Evolutionary conservation across 2,888 invertebrate species (phyloP), one percentile per base, ranked within the genome.

Genomic region (Baccha elongata): DNA sequence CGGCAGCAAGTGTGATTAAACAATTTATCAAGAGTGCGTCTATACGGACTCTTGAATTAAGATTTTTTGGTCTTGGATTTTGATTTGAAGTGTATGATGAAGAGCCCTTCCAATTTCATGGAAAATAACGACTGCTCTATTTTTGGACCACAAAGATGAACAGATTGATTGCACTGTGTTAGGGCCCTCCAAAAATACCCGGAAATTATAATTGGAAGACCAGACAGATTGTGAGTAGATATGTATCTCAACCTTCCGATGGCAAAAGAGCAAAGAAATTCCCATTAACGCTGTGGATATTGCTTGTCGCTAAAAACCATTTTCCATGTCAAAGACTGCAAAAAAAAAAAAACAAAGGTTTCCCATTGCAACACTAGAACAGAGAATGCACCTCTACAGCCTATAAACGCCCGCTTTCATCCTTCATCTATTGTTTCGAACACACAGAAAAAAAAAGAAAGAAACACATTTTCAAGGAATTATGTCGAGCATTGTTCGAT

Each of bases 1-100:
- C 48, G 55, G 65, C 69, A 81, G 71, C 69, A 71, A 71, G 83
- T 83, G 65, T 81, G 72, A 78, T 83, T 76, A 68, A 83, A 68
- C 73, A 64, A 83, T 83, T 64, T 76, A 83, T 83, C 76, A 83
- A 83, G 76, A 62, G 48, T 67, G 71, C 60, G 62, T 37, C 37
- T 46, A 68, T 55, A 72, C 52, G 71, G 62, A 72, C 78, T 78
- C 55, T 73, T 64, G 62, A 78, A 68, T 78, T 83, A 58, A 69
- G 72, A 58, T 74, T 69, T 74, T 69, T 40, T 37, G 15, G 60
- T 48, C 50, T 52, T 42, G 65, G 80, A 74, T 76, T 67, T 76
- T 23, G 55, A 23, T 29, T 60, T 60, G n/a, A 60, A 83, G 72
- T 42, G 32, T 73, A 23, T 23, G 5, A 78, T 83, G 78, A 83